Base-by-base conservation (phyloP, 2,888 invertebrate species). In the Eupeodes luniger region DNA sequence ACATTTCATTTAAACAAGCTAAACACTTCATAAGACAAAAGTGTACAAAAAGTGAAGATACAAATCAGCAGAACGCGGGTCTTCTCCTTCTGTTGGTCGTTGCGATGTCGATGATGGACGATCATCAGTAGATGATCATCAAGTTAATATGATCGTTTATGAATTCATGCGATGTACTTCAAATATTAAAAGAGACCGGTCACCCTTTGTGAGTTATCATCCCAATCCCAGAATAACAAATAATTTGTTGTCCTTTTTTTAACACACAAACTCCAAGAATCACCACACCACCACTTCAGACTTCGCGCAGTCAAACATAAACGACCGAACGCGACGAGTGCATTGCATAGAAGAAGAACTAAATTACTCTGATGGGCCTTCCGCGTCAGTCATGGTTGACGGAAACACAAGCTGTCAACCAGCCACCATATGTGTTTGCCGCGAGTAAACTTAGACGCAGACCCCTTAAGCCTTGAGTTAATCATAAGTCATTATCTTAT, bases 321-420 rank as follows among this genome's bases (percentile, higher is more conserved):
- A 27, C 47, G 44, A 7, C 27, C 27, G 27, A 27, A n/a, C n/a
- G n/a, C 27, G 27, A 3, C 27, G 27, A 27, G 27, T 27, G 27
- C 3, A 27, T 27, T 27, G 27, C 3, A 27, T 27, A 27, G 4
- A 12, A 70, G 5, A 12, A 70, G 14, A 70, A 55, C 40, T 69
- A 40, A 55, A 40, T 27, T 69, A 70, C 40, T 55, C 12, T 19
- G 27, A 27, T 27, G 9, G 40, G 19, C 72, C 12, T 57, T 81
- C 49, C 34, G 27, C 61, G 64, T 44, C 16, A 47, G 84, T 88
- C 69, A 84, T 81, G 87, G 62, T 81, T 81, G 87, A 80, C 70
- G 77, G 61, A 61, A 77, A 75, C 57, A 36, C 84, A 87, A 88
- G 81, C 81, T 74, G 87, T 84, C 84, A 87, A 88, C 77, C 81